Evolutionary conservation across 2,888 invertebrate species (phyloP), one percentile per base, ranked within the genome.

Genomic region (Conomelus anceps): DNA sequence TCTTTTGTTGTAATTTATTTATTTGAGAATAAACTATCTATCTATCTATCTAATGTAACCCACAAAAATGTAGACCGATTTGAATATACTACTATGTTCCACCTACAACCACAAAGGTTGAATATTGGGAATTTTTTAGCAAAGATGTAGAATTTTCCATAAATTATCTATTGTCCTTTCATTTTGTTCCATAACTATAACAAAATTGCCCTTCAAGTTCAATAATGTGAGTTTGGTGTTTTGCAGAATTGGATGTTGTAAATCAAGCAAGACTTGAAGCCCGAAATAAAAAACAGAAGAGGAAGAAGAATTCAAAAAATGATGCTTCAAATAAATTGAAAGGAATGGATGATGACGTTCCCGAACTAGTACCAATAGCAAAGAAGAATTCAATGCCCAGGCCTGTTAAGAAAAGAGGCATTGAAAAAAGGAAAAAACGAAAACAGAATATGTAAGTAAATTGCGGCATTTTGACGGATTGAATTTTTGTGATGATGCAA

Each of bases 371-470:
- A 4, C 63, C 63, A 1, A 63, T 63, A 63, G 3, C 34, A 29
- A 88, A 26, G 88, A 88, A 29, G 88, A 23, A 41, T 13, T 7
- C 13, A 24, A 0, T 87, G 85, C 87, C 23, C 22, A 90, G 85
- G n/a, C 85, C 22, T 22, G n/a, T 22, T 0, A 90, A 89, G 29
- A 84, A 85, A 7, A 90, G 63, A 84, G 90, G 90, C n/a, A 88
- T 88, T 23, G 88, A 90, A 63, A 90, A 90, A 29, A 86, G 85
- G 6, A 90, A 90, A 85, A 88, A 87, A 22, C 89, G 90, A 34
- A 87, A 90, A 85, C 22, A 84, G 41, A 88, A 90, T 34, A 85
- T 90, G 90, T 90, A 90, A 89, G 89, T 88, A 84, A 20, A 29
- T 86, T 86, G n/a, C 22, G n/a, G 85, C n/a, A 22, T 85, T 85